Evolutionary conservation across 2,113 vertebrate species (phyloP), one percentile per base, ranked within the genome.

Genomic region (Paradisaea rubra): DNA sequence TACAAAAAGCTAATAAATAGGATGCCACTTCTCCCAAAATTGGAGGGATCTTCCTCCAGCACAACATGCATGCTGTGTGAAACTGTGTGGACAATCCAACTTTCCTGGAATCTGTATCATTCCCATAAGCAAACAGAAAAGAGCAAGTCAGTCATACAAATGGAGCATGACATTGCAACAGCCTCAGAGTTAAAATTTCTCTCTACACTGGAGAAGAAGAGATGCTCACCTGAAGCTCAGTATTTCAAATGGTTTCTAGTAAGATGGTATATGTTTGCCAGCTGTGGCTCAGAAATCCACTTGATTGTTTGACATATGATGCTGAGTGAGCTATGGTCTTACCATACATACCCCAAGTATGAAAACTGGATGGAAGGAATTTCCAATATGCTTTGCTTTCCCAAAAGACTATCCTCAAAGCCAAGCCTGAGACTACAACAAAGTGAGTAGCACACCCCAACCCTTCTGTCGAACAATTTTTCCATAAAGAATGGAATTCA

Each of bases 291-390:
- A 76, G 31, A 84, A 93, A 81, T 84, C 23, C 24, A 30, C 13
- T 81, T 31, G 21, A 39, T 1, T 11, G 20, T 66, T n/a, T 39
- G 35, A 68, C 7, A 59, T 73, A 70, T 14, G 23, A 35, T 73
- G 16, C 50, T 73, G 16, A 68, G 39, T 63, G 25, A 93, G 27
- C 33, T 71, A 30, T 52, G 14, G 11, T 81, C 35, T 79, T 79
- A 74, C 33, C 0, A 0, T 23, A 28, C 31, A 35, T 22, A 76
- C 13, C 20, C 10, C 19, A 72, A 28, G 17, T 2, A 82, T 4
- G 1, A 88, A 86, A 68, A 86, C 9, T 60, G 59, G 28, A 52
- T 45, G 4, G 15, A 87, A 81, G 35, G 14, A 19, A 76, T 54
- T 71, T 72, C 57, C 64, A 57, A 87, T 57, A 52, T 31, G 41